Percentiles rank a stretch among this genome's conserved stretches.
phyloP scores from a whole-genome alignment of 2,797 vertebrate genomes.

The Sternotherus odoratus region DNA sequence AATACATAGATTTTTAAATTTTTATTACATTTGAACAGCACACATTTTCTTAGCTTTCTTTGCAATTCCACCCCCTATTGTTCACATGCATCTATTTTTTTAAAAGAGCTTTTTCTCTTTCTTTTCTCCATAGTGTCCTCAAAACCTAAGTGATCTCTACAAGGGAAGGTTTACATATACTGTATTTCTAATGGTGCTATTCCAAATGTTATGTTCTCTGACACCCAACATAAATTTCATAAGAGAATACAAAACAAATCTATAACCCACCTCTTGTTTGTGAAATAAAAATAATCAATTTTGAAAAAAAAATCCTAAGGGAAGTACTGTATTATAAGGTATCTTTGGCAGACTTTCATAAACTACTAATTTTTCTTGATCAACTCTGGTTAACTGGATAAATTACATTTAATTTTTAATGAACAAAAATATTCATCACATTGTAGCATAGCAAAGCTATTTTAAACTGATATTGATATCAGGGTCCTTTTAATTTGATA shows the following conservation, averaged over 20 bases:
- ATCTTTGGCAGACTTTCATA: not conserved
- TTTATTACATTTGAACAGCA: not conserved
- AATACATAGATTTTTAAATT: not conserved
- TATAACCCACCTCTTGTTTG: not conserved
- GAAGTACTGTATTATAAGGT: not conserved
- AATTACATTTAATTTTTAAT: conserved; percentile 25
- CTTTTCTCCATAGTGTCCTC: not conserved
- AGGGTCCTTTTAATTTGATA: not conserved
- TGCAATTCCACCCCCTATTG: not conserved
- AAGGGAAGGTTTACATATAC: not conserved
- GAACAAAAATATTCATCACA: not conserved
- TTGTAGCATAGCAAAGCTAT: not conserved
- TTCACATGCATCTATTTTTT: not conserved
- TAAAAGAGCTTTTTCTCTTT: not conserved
- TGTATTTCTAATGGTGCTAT: not conserved
- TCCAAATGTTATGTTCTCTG: not conserved
- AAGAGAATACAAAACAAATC: not conserved
- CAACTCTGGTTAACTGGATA: conserved; percentile 30
- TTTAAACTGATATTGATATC: not conserved
- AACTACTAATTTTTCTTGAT: conserved; percentile 16
- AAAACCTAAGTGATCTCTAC: not conserved
- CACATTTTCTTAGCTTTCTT: not conserved
- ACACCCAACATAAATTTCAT: not conserved
- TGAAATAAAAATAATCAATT: not conserved
- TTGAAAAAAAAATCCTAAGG: not conserved